Evolutionary conservation across 2,888 invertebrate genomes (phyloP), one percentile per base, ranked within the genome.

Genomic region (Rhamnusium bicolor): DNA sequence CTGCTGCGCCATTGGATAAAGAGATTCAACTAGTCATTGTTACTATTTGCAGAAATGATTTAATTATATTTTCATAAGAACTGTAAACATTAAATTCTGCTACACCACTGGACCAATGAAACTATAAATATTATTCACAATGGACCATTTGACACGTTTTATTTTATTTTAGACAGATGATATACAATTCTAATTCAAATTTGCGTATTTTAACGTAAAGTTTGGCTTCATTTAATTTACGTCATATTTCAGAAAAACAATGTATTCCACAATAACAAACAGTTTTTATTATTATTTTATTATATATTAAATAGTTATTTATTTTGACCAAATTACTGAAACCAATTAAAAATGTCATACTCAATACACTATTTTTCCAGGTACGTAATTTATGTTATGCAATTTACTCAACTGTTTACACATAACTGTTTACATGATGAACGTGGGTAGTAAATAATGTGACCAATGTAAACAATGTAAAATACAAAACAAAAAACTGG

Each of bases 51-150:
- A 69, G 60, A 40, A 69, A 32, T 32, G 21, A 60, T 69, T 49
- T 51, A 51, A 69, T 65, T 24, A 12, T 68, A 24, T 49, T 69
- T 69, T 60, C 51, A 6, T 29, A 40, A 53, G 40, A 65, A 65
- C 53, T 65, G 16, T 65, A 65, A 65, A 51, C 58, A 58, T 10
- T 3, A 16, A 32, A 58, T 63, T 51, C 24, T 32, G 65, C 14
- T 32, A 29, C 65, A 65, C 65, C 65, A 65, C 65, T 65, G 65
- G 65, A 54, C 65, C 18, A 65, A 54, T 63, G 46, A 54, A 46
- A 19, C 65, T 65, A 65, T 32, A 65, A 65, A 65, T 65, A 65
- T 53, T 53, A 53, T 65, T 32, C 65, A 53, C 65, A 65, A 65
- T 65, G 53, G 65, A 53, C 65, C 65, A 53, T 65, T 65, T 65